A percentile compares a stretch with the other conserved stretches of the same genome.
phyloP scores from a whole-genome alignment of 2,888 invertebrate genomes.

The Philhelius pedissequus region DNA sequence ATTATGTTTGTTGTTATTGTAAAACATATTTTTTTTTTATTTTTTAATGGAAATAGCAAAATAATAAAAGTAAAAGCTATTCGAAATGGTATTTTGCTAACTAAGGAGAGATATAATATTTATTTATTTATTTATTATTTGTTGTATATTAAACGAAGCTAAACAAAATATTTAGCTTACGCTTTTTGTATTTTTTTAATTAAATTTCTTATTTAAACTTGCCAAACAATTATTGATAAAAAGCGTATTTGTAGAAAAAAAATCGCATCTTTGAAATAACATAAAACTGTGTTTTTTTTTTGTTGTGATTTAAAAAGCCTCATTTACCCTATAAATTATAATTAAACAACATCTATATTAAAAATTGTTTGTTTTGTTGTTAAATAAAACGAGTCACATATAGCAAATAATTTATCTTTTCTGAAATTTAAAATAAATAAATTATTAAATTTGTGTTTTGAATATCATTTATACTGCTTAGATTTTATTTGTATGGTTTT shows the following conservation, averaged over 20 bases:
- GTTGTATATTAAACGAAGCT: conserved; percentile 28
- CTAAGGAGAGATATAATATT: conserved; percentile 61
- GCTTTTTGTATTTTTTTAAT: neutral
- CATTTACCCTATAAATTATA: conserved; percentile 49
- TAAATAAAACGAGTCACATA: neutral
- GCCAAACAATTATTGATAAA: conserved; percentile 31
- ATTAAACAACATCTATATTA: conserved; percentile 38
- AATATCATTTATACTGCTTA: conserved; percentile 14
- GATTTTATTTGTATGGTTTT: conserved; percentile 16
- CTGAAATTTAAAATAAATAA: conserved; percentile 11
- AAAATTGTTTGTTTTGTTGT: neutral
- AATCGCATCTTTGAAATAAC: conserved; percentile 3
- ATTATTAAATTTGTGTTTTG: conserved; percentile 10
- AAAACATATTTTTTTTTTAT: neutral
- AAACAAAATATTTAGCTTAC: conserved; percentile 38
- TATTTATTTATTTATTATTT: conserved; percentile 26
- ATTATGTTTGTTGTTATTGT: conserved; percentile 48
- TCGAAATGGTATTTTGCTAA: conserved; percentile 66
- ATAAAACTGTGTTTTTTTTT: conserved; percentile 16
- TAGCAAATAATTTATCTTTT: conserved; percentile 9
- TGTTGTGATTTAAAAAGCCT: conserved; percentile 50
- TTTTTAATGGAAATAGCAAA: conserved; percentile 31
- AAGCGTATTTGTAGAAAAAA: conserved; percentile 38
- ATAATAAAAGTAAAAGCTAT: conserved; percentile 42
- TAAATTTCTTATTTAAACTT: conserved; percentile 13